A percentile compares a stretch with the other conserved stretches of the same genome.
Evolutionary conservation across 2,113 vertebrate species (phyloP).

Genomic region (Silurus asotus): DNA sequence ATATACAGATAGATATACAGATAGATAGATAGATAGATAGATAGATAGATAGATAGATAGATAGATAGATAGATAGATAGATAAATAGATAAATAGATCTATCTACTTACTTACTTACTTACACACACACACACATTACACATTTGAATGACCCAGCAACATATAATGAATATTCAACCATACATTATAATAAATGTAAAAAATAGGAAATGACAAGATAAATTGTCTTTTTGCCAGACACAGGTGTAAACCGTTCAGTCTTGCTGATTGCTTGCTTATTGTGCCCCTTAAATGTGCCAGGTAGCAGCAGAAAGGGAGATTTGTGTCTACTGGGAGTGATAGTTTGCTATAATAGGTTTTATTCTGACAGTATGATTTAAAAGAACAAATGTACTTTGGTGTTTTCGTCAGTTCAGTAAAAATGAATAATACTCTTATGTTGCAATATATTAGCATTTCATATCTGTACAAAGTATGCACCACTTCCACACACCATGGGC

Average conservation of each 20-base stretch:
- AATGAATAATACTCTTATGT: neutral
- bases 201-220: constrained; percentile 9
- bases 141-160: neutral
- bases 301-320: constrained; percentile 48
- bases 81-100: too few species aligned
- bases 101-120: too few species aligned
- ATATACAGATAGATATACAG: too few species aligned
- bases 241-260: constrained; percentile 47
- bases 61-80: too few species aligned
- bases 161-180: too few species aligned
- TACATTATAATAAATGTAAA: neutral
- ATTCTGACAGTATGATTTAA: constrained; percentile 48
- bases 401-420: constrained; percentile 26
- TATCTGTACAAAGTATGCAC: neutral
- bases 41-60: too few species aligned
- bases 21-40: too few species aligned
- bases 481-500: neutral
- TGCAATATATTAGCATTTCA: constrained; percentile 13
- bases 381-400: constrained; percentile 44
- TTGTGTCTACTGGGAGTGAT: constrained; percentile 55
- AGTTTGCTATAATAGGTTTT: constrained; percentile 50
- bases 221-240: constrained; percentile 40
- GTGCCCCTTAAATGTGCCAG: constrained; percentile 48
- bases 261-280: constrained; percentile 53
- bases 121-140: too few species aligned